Percentiles rank a stretch among this genome's conserved stretches.
Conservation (phyloP, 2,797 vertebrate genomes). For the Philypnodon macrostomus region DNA sequence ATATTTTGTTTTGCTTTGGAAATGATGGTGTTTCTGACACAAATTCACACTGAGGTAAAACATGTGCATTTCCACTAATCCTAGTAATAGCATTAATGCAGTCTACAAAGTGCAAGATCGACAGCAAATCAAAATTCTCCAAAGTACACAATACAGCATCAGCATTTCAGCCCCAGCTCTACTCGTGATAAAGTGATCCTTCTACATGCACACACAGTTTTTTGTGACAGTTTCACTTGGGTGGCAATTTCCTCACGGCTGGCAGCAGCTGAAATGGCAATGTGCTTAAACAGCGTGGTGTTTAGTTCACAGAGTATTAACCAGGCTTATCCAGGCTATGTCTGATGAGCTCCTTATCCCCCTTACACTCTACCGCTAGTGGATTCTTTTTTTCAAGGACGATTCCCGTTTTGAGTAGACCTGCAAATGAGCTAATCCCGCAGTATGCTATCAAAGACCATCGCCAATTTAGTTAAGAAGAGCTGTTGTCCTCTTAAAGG, state of each 20-base stretch:
- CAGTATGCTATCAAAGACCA: slow-evolving; percentile 24
- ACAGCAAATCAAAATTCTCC: background rate
- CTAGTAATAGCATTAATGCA: slow-evolving; percentile 17
- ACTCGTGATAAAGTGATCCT: slow-evolving; percentile 13
- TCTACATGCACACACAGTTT: slow-evolving; percentile 3
- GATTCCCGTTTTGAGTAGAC: slow-evolving; percentile 21
- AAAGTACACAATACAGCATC: background rate
- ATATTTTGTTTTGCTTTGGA: background rate
- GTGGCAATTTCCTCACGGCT: slow-evolving; percentile 36
- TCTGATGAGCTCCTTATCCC: slow-evolving; percentile 55
- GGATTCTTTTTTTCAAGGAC: slow-evolving; percentile 8
- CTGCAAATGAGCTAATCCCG: slow-evolving; percentile 25
- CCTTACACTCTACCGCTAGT: slow-evolving; percentile 10
- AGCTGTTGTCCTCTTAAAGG: slow-evolving; percentile 2
- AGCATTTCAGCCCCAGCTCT: slow-evolving; percentile 3
- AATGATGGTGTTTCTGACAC: slow-evolving; percentile 10
- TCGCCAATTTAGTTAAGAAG: slow-evolving; percentile 26
- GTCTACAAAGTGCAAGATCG: background rate
- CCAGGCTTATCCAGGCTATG: slow-evolving; percentile 50
- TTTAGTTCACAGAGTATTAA: slow-evolving; percentile 59
- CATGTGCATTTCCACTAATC: slow-evolving; percentile 28
- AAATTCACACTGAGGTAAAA: slow-evolving; percentile 9
- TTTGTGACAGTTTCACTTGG: slow-evolving; percentile 36
- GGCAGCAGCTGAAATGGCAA: slow-evolving; percentile 35
- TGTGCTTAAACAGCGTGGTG: slow-evolving; percentile 45